phyloP scores from a whole-genome alignment of 2,797 vertebrate genomes.

The Coilia nasus region DNA sequence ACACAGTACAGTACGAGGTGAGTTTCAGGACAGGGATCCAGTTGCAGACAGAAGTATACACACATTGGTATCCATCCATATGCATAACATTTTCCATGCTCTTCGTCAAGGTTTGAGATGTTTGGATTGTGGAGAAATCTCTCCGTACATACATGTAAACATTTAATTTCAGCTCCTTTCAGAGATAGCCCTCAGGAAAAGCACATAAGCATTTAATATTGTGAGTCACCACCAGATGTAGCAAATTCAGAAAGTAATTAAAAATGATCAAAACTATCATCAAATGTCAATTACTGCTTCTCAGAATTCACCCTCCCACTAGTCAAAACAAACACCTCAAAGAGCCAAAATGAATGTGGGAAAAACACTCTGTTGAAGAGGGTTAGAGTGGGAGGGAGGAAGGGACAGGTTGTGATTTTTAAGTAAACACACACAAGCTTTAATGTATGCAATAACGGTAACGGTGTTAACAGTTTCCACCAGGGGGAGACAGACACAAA shows the following conservation, averaged over 20 bases:
- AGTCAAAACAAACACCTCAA: not conserved
- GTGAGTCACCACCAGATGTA: not conserved
- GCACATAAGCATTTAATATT: not conserved
- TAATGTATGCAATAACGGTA: not conserved
- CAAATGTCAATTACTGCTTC: not conserved
- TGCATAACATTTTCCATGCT: not conserved
- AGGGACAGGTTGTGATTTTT: not conserved
- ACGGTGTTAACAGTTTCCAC: not conserved
- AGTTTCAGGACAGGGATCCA: not conserved
- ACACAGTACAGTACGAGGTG: not conserved
- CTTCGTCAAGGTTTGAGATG: not conserved
- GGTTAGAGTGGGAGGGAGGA: not conserved
- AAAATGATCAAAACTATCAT: too few relatives aligned
- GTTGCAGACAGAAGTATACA: not conserved
- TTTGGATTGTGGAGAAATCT: not conserved
- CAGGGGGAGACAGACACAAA: not conserved
- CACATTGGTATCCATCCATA: not conserved
- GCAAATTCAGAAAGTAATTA: not conserved
- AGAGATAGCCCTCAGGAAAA: not conserved
- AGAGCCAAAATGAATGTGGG: not conserved
- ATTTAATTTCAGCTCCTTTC: not conserved
- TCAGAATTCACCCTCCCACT: not conserved
- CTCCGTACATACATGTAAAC: not conserved
- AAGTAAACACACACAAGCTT: not conserved
- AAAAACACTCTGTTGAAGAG: not conserved